Percentiles rank a stretch among this genome's conserved stretches.
phyloP scores from a whole-genome alignment of 2,888 invertebrate species.

The Cryptus viduatorius region DNA sequence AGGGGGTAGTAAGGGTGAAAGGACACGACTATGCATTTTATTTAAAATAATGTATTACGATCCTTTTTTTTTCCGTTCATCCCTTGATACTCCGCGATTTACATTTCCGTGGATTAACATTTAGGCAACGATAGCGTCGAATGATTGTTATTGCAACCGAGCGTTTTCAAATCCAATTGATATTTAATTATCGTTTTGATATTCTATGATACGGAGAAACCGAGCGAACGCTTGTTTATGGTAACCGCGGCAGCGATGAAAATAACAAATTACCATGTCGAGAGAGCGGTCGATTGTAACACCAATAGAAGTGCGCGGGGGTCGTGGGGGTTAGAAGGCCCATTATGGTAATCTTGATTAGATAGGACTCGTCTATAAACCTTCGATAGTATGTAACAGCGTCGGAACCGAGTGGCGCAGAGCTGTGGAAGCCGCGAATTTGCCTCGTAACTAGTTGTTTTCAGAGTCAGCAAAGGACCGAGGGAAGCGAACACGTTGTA shows the following conservation, averaged over 20 bases:
- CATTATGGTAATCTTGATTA: slow-evolving; percentile 69
- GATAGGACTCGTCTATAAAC: slow-evolving; percentile 53
- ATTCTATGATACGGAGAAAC: background rate
- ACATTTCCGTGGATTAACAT: background rate
- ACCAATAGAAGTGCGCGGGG: slow-evolving; percentile 31
- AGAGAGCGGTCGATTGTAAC: slow-evolving; percentile 23
- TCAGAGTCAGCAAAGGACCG: slow-evolving; percentile 69
- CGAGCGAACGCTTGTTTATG: slow-evolving; percentile 20
- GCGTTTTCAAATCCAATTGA: background rate
- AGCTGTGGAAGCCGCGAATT: slow-evolving; percentile 26
- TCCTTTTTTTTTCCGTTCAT: background rate
- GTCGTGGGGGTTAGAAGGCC: background rate
- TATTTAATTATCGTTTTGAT: background rate
- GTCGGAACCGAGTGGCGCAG: background rate
- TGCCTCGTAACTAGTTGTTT: slow-evolving; percentile 68
- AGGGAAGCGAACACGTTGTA: slow-evolving; percentile 59
- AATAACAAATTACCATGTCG: slow-evolving; percentile 54
- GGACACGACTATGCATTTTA: slow-evolving; percentile 18
- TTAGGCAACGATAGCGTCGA: background rate
- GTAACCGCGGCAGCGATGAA: background rate
- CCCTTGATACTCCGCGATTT: background rate
- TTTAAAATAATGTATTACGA: background rate
- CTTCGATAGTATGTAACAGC: slow-evolving; percentile 39
- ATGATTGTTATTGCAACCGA: background rate
- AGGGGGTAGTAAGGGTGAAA: background rate